phyloP scores from a whole-genome alignment of 37 sponge, comb jelly and placozoan species.

The Cladorhizidae sp. region DNA sequence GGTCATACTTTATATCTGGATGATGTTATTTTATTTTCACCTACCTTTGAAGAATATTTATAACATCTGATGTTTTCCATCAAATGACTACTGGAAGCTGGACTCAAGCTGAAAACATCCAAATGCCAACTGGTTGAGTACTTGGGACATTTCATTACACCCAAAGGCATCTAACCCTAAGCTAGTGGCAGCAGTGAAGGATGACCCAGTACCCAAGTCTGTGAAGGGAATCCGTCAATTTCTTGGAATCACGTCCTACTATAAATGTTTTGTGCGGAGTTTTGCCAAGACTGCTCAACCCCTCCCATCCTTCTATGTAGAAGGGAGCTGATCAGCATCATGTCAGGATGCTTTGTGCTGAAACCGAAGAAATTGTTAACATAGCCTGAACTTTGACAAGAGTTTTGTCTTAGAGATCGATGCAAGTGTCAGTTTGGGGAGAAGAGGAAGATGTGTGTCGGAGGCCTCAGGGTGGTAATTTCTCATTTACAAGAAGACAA shows the following conservation, averaged over 20 bases:
- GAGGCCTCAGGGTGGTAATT: background rate
- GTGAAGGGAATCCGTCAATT: too few relatives aligned
- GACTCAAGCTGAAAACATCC: conserved; percentile 32
- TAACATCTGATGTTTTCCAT: conserved; percentile 19
- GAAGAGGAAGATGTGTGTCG: too few relatives aligned
- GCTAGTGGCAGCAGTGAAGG: too few relatives aligned
- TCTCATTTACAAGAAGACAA: background rate
- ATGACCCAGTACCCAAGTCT: too few relatives aligned
- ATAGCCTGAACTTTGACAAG: background rate
- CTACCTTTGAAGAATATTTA: conserved; percentile 28
- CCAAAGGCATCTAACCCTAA: conserved; percentile 13
- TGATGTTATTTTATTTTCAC: conserved; percentile 38
- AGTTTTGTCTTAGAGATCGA: background rate
- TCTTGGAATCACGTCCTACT: conserved; percentile 46
- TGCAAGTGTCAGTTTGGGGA: background rate
- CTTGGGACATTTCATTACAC: conserved; percentile 45
- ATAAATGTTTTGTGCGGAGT: conserved; percentile 5
- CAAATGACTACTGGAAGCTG: conserved; percentile 5
- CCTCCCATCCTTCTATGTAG: conserved; percentile 2
- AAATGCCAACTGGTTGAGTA: conserved; percentile 49
- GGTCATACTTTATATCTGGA: conserved; percentile 73
- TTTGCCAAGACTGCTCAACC: conserved; percentile 31
- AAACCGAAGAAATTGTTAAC: background rate
- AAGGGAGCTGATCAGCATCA: background rate
- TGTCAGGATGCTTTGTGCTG: background rate